Evolutionary conservation across 1,140 invertebrate species (phyloP).

Genomic region (Brevipalpus yothersi): DNA sequence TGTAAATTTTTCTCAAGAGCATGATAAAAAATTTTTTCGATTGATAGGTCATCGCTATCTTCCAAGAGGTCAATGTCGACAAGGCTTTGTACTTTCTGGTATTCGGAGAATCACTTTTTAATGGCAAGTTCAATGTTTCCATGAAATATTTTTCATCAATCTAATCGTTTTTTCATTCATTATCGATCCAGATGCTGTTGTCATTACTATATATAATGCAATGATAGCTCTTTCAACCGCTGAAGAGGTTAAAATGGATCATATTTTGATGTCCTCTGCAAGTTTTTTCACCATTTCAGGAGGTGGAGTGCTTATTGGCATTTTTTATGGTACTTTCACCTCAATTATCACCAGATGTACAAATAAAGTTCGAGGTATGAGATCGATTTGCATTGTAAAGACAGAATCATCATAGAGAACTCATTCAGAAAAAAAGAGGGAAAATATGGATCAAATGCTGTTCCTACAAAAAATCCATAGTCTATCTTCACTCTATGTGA

Average conservation of each 20-base stretch:
- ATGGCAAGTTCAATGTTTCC: neutral
- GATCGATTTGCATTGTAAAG: neutral
- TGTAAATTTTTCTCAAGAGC: neutral
- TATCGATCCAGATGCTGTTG: neutral
- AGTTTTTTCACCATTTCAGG: neutral
- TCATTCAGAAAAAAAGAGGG: too few relatives aligned
- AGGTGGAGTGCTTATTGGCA: neutral
- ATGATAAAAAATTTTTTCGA: neutral
- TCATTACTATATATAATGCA: neutral
- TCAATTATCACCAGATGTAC: neutral
- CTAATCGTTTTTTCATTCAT: neutral
- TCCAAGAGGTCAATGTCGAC: neutral
- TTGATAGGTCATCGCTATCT: neutral
- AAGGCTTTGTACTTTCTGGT: conserved; percentile 1
- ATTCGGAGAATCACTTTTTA: neutral
- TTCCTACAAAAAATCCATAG: neutral
- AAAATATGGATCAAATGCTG: neutral
- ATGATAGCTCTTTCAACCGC: neutral
- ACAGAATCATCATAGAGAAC: too few relatives aligned
- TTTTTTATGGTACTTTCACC: neutral
- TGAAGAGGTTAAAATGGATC: neutral
- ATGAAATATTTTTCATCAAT: neutral
- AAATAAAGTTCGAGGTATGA: neutral
- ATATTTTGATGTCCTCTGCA: neutral
- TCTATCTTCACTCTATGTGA: neutral